phyloP scores from a whole-genome alignment of 1,140 invertebrate genomes.

The Hycleus phaleratus region DNA sequence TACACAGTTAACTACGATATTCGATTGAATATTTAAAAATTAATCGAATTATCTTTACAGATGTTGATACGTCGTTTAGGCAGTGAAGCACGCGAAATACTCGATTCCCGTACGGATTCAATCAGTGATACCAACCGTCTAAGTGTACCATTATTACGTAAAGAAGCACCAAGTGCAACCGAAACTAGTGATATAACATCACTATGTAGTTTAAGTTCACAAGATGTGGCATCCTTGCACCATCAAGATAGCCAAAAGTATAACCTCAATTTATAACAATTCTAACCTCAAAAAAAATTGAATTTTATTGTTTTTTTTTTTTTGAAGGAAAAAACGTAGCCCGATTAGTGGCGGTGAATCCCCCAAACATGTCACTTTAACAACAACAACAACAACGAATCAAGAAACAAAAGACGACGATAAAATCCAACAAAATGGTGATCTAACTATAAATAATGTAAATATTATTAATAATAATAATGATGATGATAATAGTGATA shows the following conservation, averaged over 20 bases:
- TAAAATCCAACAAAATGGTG: conserved; percentile 17
- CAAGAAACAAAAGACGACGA: conserved; percentile 16
- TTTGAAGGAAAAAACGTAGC: conserved; percentile 20
- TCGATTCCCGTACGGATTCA: conserved; percentile 33
- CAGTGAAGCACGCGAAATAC: conserved; percentile 43
- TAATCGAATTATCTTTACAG: conserved; percentile 31
- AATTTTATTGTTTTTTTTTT: conserved; percentile 10
- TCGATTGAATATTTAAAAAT: no score
- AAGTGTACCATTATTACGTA: conserved; percentile 35
- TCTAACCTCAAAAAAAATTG: neutral
- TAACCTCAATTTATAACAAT: conserved; percentile 1
- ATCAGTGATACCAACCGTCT: conserved; percentile 36
- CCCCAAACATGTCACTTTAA: conserved; percentile 16
- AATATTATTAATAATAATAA: no score
- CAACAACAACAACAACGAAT: conserved; percentile 4
- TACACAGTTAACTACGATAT: no score
- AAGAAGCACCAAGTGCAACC: conserved; percentile 38
- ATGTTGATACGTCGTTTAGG: conserved; percentile 51
- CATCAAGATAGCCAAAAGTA: conserved; percentile 45
- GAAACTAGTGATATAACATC: conserved; percentile 53
- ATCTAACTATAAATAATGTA: neutral
- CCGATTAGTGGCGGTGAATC: conserved; percentile 13
- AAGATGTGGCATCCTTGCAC: conserved; percentile 46
- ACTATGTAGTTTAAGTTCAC: conserved; percentile 49
- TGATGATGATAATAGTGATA: no score